Base-by-base conservation (phyloP, 2,888 invertebrate genomes). In the Amblyjoppa proteus region DNA sequence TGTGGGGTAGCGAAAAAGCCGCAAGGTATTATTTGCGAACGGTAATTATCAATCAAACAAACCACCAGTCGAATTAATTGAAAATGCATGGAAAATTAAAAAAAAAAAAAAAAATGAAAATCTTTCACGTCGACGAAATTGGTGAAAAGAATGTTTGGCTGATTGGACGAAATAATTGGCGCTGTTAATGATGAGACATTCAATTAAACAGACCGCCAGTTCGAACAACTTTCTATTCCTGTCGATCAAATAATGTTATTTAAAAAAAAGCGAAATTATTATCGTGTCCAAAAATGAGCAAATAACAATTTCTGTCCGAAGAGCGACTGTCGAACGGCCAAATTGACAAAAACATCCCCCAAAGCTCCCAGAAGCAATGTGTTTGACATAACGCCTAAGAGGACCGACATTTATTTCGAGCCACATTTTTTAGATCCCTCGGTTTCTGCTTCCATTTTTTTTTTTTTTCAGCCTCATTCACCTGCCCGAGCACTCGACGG, bases 351-450 rank as follows among this genome's bases (percentile, higher is more conserved):
- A 53, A 20, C n/a, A 5, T 5, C 51, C 5, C 51, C 45, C 0
- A 45, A 2, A 11, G 45, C 13, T 45, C 13, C 41, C 31, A n/a
- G n/a, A 28, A 34, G 61, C 28, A 6, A 34, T 28, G 4, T 34
- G 61, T 16, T 61, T n/a, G 61, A 13, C 20, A 20, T n/a, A 58
- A 28, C 4, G 2, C 1, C 1, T 25, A 31, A 9, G 13, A 9
- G 13, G 5, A 16, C 25, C 31, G 5, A 31, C n/a, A 61, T 61
- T 28, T 34, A 34, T 31, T 34, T 25, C 31, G 16, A 16, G 5
- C 61, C 28, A 1, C 61, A 34, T 34, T 34, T 66, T 76, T 66
- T 66, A 5, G 25, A 31, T 56, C n/a, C 38, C 76, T 38, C 11
- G 2, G 13, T 28, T 38, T 53, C 20, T 16, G 38, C 38, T 38